Percentiles rank a stretch among this genome's conserved stretches.
These are phyloP conservation scores for Lycopodina hypogea DNA, from an alignment of 37 sponge, comb jelly and placozoan genomes.

Conservation along the genomic window DNA sequence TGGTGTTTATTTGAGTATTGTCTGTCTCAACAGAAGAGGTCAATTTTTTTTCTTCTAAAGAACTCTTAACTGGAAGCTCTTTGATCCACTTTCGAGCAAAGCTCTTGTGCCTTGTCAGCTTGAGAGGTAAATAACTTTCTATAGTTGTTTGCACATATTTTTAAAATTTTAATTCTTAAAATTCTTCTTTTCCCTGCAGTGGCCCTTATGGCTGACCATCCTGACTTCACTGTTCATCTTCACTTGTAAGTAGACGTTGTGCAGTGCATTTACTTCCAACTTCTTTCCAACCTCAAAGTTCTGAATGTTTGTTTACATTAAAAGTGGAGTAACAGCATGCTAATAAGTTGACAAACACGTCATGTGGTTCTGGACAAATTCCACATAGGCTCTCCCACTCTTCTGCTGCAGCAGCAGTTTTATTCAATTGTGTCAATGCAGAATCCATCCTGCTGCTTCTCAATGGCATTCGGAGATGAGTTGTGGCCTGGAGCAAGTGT, in stretches of 20 bases:
- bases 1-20: not conserved
- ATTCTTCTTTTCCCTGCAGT: conserved; percentile 1
- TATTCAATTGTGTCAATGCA: not conserved
- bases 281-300: no score
- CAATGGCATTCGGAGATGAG: conserved; percentile 29
- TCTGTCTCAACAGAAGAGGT: conserved; percentile 1
- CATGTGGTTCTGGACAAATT: not conserved
- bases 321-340: no score
- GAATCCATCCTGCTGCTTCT: conserved; percentile 4
- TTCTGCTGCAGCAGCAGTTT: not conserved
- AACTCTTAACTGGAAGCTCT: conserved; percentile 12
- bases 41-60: conserved; percentile 1
- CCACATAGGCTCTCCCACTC: not conserved
- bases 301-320: no score
- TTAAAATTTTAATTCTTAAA: not conserved
- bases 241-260: conserved; percentile 20
- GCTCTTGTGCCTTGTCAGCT: conserved; percentile 13
- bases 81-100: conserved; percentile 43
- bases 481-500: conserved; percentile 39
- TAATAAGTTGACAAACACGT: no score
- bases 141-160: not conserved
- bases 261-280: not conserved
- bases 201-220: conserved; percentile 22
- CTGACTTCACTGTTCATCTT: conserved; percentile 18
- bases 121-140: conserved; percentile 7